Evolutionary conservation across 2,113 vertebrate genomes (phyloP).

Genomic region (Pedionomus torquatus): DNA sequence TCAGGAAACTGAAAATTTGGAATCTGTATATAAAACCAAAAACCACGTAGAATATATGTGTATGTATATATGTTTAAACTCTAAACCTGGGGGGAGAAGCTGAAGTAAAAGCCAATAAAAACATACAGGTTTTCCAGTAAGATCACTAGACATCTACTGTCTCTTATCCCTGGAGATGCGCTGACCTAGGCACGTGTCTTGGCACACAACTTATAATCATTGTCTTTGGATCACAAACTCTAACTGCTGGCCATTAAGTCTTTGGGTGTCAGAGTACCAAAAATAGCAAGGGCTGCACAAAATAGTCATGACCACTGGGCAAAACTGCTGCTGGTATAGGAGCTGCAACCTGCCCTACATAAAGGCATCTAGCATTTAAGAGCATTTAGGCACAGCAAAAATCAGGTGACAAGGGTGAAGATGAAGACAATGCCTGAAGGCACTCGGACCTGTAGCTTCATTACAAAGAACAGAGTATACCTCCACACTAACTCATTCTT

Average conservation of each 20-base stretch:
- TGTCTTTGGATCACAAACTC: not conserved
- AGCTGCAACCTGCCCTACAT: not conserved
- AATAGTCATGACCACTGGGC: not conserved
- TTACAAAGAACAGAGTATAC: not conserved
- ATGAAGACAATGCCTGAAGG: not conserved
- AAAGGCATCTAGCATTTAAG: not conserved
- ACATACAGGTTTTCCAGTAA: not conserved
- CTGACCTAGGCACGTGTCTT: not conserved
- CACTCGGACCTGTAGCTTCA: not conserved
- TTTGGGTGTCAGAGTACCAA: not conserved
- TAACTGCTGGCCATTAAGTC: not conserved
- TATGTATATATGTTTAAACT: too few species aligned
- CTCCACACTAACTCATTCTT: not conserved
- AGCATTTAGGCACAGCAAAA: not conserved
- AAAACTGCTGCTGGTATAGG: not conserved
- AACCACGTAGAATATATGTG: not conserved
- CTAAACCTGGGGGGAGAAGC: not conserved
- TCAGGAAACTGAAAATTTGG: not conserved
- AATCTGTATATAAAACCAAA: not conserved
- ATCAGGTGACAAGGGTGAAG: not conserved
- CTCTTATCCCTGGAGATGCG: not conserved
- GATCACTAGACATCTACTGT: not conserved
- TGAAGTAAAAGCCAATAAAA: not conserved
- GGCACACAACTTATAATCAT: not conserved
- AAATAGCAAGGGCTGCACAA: not conserved